Evolutionary conservation across 2,888 invertebrate genomes (phyloP), one percentile per base, ranked within the genome.

Genomic region (Eilema depressum): DNA sequence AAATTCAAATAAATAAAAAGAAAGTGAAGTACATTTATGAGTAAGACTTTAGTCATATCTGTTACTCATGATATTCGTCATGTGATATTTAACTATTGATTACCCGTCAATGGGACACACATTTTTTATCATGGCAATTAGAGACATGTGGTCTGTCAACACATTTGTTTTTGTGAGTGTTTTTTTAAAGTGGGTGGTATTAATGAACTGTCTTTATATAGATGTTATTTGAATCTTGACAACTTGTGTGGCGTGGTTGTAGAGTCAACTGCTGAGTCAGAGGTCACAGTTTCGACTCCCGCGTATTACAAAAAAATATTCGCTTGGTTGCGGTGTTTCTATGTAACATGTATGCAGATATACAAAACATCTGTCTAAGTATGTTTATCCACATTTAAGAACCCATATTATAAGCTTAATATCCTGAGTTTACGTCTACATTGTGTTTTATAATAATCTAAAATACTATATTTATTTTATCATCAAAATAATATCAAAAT

Each of bases 11-110:
- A 28, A 7, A 17, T 3, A 8, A 25, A 30, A 65, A 63, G 71
- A 68, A 73, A 69, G 71, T 63, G 28, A 47, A n/a, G 59, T 37
- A 10, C n/a, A 47, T 25, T 20, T 64, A 63, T 70, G 68, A 73
- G 47, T 75, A 66, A 73, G 33, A n/a, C 30, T 61, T 76, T 82
- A 80, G 33, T 80, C 80, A 81, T 82, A 81, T 82, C 83, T 75
- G 74, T 78, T 80, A 74, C 68, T 76, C 80, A 76, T 81, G 69
- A 78, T 57, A 57, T 80, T 81, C 28, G 69, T 81, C 78, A 78
- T 80, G 71, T 74, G 68, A 75, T 80, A 71, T 76, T 76, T 60
- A 71, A 72, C 57, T 73, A 80, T 82, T 72, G 78, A 81, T 82
- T 69, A 69, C 26, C 65, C 57, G 63, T 63, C 62, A 80, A 81